Percentiles rank a stretch among this genome's conserved stretches.
phyloP scores from a whole-genome alignment of 2,113 vertebrate species.

The Hippolais icterina region DNA sequence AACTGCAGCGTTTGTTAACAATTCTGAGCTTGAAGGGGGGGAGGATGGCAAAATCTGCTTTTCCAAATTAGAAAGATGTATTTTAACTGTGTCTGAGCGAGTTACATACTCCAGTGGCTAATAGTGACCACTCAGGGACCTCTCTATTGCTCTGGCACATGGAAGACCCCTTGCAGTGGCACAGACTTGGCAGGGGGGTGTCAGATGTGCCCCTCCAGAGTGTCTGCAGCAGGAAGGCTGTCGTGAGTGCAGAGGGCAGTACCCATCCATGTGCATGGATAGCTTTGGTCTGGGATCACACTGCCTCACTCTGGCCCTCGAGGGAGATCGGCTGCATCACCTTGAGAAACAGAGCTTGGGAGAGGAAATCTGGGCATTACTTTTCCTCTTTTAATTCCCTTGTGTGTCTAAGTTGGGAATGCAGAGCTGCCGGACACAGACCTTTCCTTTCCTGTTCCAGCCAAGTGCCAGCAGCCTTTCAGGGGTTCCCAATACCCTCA shows the following conservation, averaged over 20 bases:
- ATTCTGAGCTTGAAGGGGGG: slow-evolving; percentile 4
- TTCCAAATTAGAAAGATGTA: neutral
- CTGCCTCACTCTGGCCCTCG: neutral
- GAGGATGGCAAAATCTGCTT: slow-evolving; percentile 4
- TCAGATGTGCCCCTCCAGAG: neutral
- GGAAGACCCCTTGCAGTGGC: neutral
- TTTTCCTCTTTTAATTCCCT: neutral
- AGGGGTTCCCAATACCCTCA: neutral
- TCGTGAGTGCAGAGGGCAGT: neutral
- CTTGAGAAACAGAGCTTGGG: neutral
- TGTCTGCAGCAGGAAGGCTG: neutral
- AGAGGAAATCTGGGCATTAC: neutral
- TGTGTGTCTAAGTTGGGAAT: neutral
- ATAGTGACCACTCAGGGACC: neutral
- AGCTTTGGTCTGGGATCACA: neutral
- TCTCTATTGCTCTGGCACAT: neutral
- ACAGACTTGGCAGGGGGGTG: neutral
- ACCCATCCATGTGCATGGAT: accelerated
- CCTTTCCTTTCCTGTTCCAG: neutral
- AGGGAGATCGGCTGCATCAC: neutral
- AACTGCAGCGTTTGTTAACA: slow-evolving; percentile 11
- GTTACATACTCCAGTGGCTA: accelerated
- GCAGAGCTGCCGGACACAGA: neutral
- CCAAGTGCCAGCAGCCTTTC: neutral
- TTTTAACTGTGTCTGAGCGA: neutral